A percentile compares a stretch with the other conserved stretches of the same genome.
Conservation (phyloP, 2,797 vertebrate genomes). For the Oreochromis mossambicus region DNA sequence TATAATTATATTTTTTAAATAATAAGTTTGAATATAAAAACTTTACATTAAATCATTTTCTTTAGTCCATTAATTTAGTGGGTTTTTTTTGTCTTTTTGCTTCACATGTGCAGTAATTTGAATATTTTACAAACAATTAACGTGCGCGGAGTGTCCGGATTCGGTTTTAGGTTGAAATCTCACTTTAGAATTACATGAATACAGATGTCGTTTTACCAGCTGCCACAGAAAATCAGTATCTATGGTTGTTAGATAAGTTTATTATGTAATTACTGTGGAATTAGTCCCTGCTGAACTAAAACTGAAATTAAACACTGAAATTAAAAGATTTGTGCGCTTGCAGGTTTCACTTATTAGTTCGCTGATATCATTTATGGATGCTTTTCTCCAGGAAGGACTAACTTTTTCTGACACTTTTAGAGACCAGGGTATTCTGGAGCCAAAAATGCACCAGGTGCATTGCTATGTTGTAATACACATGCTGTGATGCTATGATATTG, state of each 20-base stretch:
- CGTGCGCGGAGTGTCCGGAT: neutral
- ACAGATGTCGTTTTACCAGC: constrained; percentile 55
- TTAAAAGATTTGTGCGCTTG: neutral
- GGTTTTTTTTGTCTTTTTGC: rapidly evolving
- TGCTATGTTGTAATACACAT: neutral
- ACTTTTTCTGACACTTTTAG: neutral
- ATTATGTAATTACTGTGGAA: constrained; percentile 61
- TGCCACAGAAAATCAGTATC: constrained; percentile 37
- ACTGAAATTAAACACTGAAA: neutral
- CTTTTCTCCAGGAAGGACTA: neutral
- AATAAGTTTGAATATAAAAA: neutral
- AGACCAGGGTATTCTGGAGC: neutral
- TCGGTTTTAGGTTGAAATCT: constrained; percentile 2
- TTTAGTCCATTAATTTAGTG: neutral
- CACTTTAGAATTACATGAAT: constrained; percentile 34
- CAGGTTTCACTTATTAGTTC: neutral
- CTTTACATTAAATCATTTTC: neutral
- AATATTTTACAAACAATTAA: neutral
- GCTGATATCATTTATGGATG: neutral
- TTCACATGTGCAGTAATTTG: neutral
- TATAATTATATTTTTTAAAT: neutral
- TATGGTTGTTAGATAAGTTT: constrained; percentile 54
- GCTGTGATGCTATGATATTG: neutral
- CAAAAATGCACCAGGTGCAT: neutral
- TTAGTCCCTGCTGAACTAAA: constrained; percentile 24